Conservation (phyloP, 2,797 vertebrate genomes). For the Phataginus tricuspis region DNA sequence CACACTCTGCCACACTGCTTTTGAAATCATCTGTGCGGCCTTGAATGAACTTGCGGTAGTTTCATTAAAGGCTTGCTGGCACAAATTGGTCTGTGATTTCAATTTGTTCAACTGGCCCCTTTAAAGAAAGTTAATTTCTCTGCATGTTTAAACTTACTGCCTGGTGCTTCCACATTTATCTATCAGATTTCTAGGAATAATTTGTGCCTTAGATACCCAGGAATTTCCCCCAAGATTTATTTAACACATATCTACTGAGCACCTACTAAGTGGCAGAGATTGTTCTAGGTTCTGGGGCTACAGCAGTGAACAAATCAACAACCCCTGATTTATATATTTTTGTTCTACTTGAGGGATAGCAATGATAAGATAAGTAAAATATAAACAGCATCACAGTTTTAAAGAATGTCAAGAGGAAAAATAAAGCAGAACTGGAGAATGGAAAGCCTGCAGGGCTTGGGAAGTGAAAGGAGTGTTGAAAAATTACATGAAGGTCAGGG, state of each 20-base stretch:
- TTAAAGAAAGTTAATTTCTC: conserved; percentile 73
- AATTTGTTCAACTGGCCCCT: conserved; percentile 76
- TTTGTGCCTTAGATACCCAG: not conserved
- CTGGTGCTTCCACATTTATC: not conserved
- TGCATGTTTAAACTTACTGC: not conserved
- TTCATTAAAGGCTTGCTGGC: conserved; percentile 63
- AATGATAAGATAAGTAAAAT: not conserved
- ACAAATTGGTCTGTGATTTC: conserved; percentile 72
- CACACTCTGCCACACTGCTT: conserved; percentile 65
- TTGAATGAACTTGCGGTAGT: conserved; percentile 54
- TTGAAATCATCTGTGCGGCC: conserved; percentile 63
- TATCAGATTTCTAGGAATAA: not conserved
- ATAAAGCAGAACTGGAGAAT: not conserved
- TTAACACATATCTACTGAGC: not conserved
- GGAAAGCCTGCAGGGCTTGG: not conserved
- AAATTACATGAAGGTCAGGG: not conserved
- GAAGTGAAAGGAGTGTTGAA: not conserved
- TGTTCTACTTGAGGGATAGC: not conserved
- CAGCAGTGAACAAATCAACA: not conserved
- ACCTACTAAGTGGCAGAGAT: not conserved
- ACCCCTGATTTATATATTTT: not conserved
- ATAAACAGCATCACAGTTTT: not conserved
- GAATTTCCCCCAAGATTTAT: not conserved
- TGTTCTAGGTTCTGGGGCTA: not conserved
- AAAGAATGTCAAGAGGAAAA: not conserved